Evolutionary conservation across 2,888 invertebrate species (phyloP).

Genomic region (Brenthis hecate): DNA sequence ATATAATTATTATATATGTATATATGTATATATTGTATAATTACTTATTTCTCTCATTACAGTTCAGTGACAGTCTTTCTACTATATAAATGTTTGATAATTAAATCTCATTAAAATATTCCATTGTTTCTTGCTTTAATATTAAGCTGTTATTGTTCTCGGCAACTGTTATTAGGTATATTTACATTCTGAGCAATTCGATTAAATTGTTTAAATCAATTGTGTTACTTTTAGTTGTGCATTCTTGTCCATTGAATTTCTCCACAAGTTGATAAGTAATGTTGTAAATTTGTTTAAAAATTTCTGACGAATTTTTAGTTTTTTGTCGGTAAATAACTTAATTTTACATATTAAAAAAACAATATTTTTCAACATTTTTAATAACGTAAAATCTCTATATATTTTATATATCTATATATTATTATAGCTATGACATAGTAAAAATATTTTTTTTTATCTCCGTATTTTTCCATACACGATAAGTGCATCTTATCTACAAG

Average conservation of each 20-base stretch:
- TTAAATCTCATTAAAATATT: slow-evolving; percentile 40
- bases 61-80: neutral
- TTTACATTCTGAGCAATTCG: slow-evolving; percentile 20
- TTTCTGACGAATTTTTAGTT: neutral
- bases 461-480: slow-evolving; percentile 19
- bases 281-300: too few species aligned
- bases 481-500: slow-evolving; percentile 23
- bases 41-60: neutral
- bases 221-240: slow-evolving; percentile 17
- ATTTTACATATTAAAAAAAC: too few species aligned
- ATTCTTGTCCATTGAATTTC: slow-evolving; percentile 1
- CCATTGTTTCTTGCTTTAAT: slow-evolving; percentile 47
- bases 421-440: too few species aligned
- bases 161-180: neutral
- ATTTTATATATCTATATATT: too few species aligned
- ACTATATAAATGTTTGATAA: slow-evolving; percentile 28
- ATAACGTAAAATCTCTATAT: too few species aligned
- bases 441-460: slow-evolving; percentile 3
- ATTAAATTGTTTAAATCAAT: slow-evolving; percentile 9
- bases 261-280: neutral
- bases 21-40: too few species aligned
- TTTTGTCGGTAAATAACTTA: neutral
- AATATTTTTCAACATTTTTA: too few species aligned
- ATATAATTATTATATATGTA: too few species aligned
- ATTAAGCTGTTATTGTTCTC: slow-evolving; percentile 42